Percentiles rank a stretch among this genome's conserved stretches.
phyloP scores from a whole-genome alignment of 2,888 invertebrate genomes.

The Sthenelais limicola region DNA sequence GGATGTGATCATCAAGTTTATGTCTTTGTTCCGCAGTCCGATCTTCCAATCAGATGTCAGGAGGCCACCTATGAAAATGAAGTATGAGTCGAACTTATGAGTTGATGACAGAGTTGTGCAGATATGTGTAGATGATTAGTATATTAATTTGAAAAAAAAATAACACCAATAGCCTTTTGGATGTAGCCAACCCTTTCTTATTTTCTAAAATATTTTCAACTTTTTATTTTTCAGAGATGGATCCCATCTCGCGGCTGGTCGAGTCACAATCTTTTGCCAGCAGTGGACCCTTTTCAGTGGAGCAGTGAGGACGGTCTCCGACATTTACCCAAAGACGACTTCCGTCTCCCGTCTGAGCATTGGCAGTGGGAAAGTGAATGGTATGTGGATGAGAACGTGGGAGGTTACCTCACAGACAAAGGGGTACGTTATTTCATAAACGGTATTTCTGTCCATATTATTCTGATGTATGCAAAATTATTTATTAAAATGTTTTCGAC shows the following conservation, averaged over 20 bases:
- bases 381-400: slow-evolving; percentile 75
- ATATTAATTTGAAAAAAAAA: too few relatives aligned
- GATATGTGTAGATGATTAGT: too few relatives aligned
- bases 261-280: slow-evolving; percentile 81
- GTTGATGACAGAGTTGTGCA: too few relatives aligned
- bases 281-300: slow-evolving; percentile 88
- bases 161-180: not conserved
- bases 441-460: too few relatives aligned
- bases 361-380: slow-evolving; percentile 98
- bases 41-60: slow-evolving; percentile 90
- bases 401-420: slow-evolving; percentile 87
- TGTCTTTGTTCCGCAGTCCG: slow-evolving; percentile 89
- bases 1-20: slow-evolving; percentile 95
- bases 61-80: slow-evolving; percentile 95
- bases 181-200: not conserved
- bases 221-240: slow-evolving; percentile 79
- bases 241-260: slow-evolving; percentile 86
- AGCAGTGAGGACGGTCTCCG: slow-evolving; percentile 87
- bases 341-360: slow-evolving; percentile 91
- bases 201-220: not conserved
- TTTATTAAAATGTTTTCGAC: too few relatives aligned
- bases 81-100: slow-evolving; percentile 73
- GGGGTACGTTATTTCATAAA: too few relatives aligned
- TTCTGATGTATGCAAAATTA: too few relatives aligned
- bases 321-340: slow-evolving; percentile 84